A percentile compares a stretch with the other conserved stretches of the same genome.
Conservation (phyloP, 2,888 invertebrate species). For the Resseliella maxima region DNA sequence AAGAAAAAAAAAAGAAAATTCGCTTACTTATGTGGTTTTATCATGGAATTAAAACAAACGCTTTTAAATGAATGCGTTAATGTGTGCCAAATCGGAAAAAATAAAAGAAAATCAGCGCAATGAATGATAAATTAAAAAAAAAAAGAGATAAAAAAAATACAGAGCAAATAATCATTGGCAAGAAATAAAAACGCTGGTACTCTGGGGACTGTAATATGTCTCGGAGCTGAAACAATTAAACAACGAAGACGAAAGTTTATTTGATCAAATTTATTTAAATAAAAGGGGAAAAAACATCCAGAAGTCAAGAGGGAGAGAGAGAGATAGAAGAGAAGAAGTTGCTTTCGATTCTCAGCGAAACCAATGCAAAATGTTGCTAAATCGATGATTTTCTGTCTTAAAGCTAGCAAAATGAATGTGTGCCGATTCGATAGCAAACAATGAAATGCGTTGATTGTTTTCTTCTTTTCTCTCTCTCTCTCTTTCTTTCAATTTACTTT, state of each 20-base stretch:
- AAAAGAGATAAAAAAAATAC: not conserved
- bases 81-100: not conserved
- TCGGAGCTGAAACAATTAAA: too few species aligned
- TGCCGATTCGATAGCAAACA: conserved; percentile 18
- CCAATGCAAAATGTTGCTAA: not conserved
- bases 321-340: not conserved
- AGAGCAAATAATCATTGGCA: not conserved
- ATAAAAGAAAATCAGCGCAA: not conserved
- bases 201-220: not conserved
- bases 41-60: conserved; percentile 34
- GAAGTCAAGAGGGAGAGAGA: too few species aligned
- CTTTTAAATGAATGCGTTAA: not conserved
- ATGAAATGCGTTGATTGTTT: too few species aligned
- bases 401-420: not conserved
- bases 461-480: too few species aligned
- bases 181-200: not conserved
- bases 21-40: not conserved
- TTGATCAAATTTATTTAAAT: not conserved
- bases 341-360: not conserved
- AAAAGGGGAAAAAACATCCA: not conserved
- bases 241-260: conserved; percentile 17
- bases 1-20: not conserved
- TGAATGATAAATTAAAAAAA: not conserved
- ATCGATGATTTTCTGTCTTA: conserved; percentile 29
- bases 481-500: not conserved